A percentile compares a stretch with the other conserved stretches of the same genome.
Evolutionary conservation across 2,888 invertebrate genomes (phyloP).

Genomic region (Lycocerus yunnanus): DNA sequence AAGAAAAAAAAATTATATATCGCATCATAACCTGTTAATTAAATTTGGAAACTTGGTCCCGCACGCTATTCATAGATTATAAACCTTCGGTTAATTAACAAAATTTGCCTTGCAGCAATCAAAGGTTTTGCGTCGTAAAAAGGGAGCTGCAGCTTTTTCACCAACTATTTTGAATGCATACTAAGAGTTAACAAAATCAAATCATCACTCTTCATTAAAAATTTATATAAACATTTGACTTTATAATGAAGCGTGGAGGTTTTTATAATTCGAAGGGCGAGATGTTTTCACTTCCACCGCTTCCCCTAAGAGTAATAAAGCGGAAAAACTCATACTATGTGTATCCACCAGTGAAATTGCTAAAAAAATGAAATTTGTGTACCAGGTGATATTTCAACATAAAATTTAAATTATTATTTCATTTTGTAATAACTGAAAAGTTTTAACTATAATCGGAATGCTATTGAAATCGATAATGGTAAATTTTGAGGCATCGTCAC

Average conservation of each 20-base stretch:
- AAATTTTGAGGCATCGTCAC: neutral
- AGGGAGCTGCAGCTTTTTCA: neutral
- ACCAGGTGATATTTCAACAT: neutral
- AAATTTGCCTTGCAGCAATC: neutral
- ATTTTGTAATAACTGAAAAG: neutral
- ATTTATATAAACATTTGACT: constrained; percentile 56
- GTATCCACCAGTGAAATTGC: neutral
- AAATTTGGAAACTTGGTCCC: neutral
- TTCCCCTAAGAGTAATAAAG: constrained; percentile 29
- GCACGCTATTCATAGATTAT: neutral
- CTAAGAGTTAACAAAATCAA: constrained; percentile 46
- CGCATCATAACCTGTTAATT: neutral
- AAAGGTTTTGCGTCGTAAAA: neutral
- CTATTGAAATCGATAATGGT: neutral
- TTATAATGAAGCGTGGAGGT: constrained; percentile 52
- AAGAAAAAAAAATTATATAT: neutral
- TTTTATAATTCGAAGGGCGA: constrained; percentile 45
- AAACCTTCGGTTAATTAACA: neutral
- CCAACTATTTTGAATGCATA: constrained; percentile 35
- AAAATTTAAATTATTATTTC: neutral
- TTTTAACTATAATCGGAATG: neutral
- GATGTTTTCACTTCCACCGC: constrained; percentile 33
- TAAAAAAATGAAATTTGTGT: neutral
- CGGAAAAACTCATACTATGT: constrained; percentile 15
- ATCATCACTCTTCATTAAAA: constrained; percentile 58